Evolutionary conservation across 23 tunicate genomes (phyloP).

Genomic region (Ciona savignyi): DNA sequence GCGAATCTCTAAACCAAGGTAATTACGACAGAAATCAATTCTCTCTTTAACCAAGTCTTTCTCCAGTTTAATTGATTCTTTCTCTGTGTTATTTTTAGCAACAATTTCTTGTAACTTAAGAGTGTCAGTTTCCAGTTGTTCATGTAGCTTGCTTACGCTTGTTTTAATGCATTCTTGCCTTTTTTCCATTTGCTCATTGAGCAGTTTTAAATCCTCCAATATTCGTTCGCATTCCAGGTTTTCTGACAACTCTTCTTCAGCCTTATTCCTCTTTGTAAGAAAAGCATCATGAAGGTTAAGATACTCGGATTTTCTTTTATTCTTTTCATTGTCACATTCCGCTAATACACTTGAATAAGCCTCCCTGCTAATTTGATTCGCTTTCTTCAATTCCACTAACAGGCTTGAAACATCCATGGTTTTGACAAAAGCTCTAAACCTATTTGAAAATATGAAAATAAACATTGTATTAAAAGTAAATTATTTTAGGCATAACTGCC

Average conservation of each 20-base stretch:
- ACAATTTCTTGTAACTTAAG: not conserved
- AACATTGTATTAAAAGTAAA: too few relatives aligned
- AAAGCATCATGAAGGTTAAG: not conserved
- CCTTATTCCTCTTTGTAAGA: not conserved
- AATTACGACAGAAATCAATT: not conserved
- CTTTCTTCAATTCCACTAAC: not conserved
- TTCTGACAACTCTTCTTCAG: not conserved
- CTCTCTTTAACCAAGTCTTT: not conserved
- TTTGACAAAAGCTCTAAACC: too few relatives aligned
- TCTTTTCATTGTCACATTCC: too few relatives aligned
- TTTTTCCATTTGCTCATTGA: not conserved
- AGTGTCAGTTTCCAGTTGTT: not conserved
- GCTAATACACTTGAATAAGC: too few relatives aligned
- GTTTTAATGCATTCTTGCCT: not conserved
- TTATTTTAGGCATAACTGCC: too few relatives aligned
- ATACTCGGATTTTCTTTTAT: not conserved
- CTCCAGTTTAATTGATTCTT: too few relatives aligned
- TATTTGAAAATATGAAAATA: too few relatives aligned
- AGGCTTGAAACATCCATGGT: not conserved
- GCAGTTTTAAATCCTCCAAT: not conserved
- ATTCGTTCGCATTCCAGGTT: not conserved
- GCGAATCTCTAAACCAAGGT: constrained; percentile 48
- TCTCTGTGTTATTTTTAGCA: not conserved
- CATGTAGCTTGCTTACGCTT: not conserved
- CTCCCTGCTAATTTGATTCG: too few relatives aligned